Percentiles rank a stretch among this genome's conserved stretches.
These are phyloP conservation scores for Spea bombifrons DNA, from an alignment of 2,113 vertebrate genomes.

Conservation along the genomic window DNA sequence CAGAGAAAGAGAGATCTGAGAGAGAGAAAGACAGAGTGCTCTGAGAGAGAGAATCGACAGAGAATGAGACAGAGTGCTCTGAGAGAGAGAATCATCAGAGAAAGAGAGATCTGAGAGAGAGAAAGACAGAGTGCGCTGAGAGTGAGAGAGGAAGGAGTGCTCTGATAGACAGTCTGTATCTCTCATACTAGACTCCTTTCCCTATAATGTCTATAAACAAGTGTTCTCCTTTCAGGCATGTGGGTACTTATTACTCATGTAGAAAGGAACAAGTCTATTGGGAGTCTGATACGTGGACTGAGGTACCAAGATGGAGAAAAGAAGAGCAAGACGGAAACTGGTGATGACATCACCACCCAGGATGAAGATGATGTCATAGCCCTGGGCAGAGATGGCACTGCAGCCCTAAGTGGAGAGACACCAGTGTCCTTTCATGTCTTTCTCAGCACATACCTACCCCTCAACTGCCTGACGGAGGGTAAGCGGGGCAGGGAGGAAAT, in stretches of 20 bases:
- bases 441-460: slow-evolving; percentile 69
- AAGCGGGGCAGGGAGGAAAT: slow-evolving; percentile 33
- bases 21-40: no score
- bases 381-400: fast-evolving
- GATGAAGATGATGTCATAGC: neutral
- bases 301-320: no score
- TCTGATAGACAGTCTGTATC: no score
- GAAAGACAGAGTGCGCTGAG: no score
- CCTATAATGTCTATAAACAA: no score
- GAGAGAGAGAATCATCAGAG: no score
- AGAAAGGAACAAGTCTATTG: neutral
- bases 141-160: no score
- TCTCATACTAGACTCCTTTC: no score
- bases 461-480: slow-evolving; percentile 64
- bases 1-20: no score
- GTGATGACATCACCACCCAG: neutral
- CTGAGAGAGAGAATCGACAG: no score
- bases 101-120: no score
- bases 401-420: neutral
- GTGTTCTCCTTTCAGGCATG: neutral
- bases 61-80: no score
- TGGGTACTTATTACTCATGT: slow-evolving; percentile 20
- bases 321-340: neutral
- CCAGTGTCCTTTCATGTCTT: slow-evolving; percentile 67
- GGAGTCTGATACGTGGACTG: neutral